Conservation (phyloP, 2,113 vertebrate genomes). For the Mionectes macconnelli region DNA sequence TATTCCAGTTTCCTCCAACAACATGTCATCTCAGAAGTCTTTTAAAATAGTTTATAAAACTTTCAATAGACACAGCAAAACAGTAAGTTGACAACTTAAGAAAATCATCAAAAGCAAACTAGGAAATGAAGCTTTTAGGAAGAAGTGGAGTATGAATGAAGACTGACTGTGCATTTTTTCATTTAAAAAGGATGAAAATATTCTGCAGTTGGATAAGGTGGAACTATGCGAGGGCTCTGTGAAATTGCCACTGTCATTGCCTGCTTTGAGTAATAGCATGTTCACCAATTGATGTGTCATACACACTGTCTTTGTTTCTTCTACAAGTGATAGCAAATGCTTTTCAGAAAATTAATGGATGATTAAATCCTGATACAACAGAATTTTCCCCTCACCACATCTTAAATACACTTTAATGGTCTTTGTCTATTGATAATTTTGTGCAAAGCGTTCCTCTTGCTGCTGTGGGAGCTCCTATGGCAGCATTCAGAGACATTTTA, state of each 20-base stretch:
- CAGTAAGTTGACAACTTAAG: not conserved
- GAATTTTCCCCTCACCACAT: not conserved
- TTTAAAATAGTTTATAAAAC: slow-evolving; percentile 50
- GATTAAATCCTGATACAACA: not conserved
- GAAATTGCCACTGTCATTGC: not conserved
- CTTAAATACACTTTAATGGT: not conserved
- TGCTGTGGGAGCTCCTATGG: not conserved
- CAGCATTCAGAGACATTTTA: not conserved
- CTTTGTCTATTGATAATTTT: not conserved
- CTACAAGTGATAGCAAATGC: not conserved
- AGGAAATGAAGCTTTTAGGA: not conserved
- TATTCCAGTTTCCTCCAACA: slow-evolving; percentile 42
- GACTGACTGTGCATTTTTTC: not conserved
- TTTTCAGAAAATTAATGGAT: not conserved
- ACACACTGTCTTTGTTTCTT: not conserved
- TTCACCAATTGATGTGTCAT: not conserved
- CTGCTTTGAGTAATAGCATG: not conserved
- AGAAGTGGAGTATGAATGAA: not conserved
- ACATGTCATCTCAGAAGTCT: not conserved
- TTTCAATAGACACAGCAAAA: slow-evolving; percentile 26
- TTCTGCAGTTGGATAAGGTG: not conserved
- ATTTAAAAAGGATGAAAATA: not conserved
- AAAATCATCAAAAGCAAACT: slow-evolving; percentile 38
- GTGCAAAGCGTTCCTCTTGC: not conserved
- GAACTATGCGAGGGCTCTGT: not conserved